Evolutionary conservation across 1,140 invertebrate species (phyloP).

Genomic region (Manduca sexta): DNA sequence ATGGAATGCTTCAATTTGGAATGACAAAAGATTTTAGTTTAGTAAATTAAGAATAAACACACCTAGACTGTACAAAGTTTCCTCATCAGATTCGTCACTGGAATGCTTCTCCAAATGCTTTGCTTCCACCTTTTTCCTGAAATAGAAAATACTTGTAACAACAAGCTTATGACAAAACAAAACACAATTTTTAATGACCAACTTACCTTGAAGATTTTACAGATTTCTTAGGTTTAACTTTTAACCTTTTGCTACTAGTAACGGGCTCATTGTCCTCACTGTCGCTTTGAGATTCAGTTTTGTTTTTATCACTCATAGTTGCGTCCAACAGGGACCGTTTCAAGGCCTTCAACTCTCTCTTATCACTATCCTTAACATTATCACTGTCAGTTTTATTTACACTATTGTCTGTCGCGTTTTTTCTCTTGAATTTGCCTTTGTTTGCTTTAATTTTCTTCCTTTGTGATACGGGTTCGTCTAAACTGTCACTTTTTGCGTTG

Average conservation of each 20-base stretch:
- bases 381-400: conserved; percentile 33
- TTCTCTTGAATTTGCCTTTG: conserved; percentile 58
- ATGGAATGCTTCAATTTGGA: too few relatives aligned
- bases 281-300: conserved; percentile 68
- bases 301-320: conserved; percentile 53
- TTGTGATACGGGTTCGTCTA: conserved; percentile 33
- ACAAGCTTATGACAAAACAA: neutral
- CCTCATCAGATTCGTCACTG: conserved; percentile 74
- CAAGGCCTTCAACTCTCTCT: conserved; percentile 52
- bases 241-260: conserved; percentile 56
- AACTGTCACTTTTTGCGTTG: conserved; percentile 26
- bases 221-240: conserved; percentile 67
- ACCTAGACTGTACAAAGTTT: conserved; percentile 63
- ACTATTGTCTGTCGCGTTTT: conserved; percentile 34
- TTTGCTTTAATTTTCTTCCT: conserved; percentile 64
- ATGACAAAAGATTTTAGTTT: too few relatives aligned
- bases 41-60: neutral
- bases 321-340: conserved; percentile 54
- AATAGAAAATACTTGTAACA: conserved; percentile 22
- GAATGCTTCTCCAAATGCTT: conserved; percentile 73
- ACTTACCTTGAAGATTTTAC: conserved; percentile 54
- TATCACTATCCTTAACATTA: conserved; percentile 33
- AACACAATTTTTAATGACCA: neutral
- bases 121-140: conserved; percentile 69
- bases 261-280: conserved; percentile 59